A percentile compares a stretch with the other conserved stretches of the same genome.
phyloP scores from a whole-genome alignment of 2,888 invertebrate species.

The Drepanosiphum platanoidis region DNA sequence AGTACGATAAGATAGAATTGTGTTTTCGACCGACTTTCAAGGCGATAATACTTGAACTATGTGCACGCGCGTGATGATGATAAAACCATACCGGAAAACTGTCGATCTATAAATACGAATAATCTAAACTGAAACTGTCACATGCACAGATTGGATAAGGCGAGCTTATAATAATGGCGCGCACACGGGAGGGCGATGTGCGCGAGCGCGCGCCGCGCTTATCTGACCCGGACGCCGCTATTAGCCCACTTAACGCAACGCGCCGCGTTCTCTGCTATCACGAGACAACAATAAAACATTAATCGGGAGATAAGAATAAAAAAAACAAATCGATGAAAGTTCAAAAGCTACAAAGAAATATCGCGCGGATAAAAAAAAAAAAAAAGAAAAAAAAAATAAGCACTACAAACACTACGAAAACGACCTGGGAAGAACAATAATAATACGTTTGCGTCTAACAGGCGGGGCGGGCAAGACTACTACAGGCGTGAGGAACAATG shows the following conservation, averaged over 20 bases:
- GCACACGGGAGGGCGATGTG: constrained; percentile 28
- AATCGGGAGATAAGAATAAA: neutral
- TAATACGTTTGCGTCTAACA: neutral
- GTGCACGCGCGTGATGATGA: constrained; percentile 24
- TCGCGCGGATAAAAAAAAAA: neutral
- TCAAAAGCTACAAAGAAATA: neutral
- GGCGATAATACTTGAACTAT: constrained; percentile 44
- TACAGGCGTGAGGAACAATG: neutral
- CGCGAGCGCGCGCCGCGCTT: neutral
- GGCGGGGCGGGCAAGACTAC: neutral
- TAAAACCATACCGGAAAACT: constrained; percentile 15
- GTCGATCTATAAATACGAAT: constrained; percentile 45
- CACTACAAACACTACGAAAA: neutral
- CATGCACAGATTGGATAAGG: constrained; percentile 45
- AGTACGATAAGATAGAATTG: constrained; percentile 31
- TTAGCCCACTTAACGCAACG: constrained; percentile 23
- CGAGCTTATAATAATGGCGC: neutral
- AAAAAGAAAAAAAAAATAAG: neutral
- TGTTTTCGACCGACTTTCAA: constrained; percentile 32
- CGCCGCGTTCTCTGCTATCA: constrained; percentile 16
- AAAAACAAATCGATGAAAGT: neutral
- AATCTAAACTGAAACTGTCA: constrained; percentile 33
- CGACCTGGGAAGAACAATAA: neutral
- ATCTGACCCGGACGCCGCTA: constrained; percentile 14
- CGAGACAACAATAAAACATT: constrained; percentile 30